Percentiles rank a stretch among this genome's conserved stretches.
Evolutionary conservation across 2,797 vertebrate genomes (phyloP).

Genomic region (Bufotes viridis): DNA sequence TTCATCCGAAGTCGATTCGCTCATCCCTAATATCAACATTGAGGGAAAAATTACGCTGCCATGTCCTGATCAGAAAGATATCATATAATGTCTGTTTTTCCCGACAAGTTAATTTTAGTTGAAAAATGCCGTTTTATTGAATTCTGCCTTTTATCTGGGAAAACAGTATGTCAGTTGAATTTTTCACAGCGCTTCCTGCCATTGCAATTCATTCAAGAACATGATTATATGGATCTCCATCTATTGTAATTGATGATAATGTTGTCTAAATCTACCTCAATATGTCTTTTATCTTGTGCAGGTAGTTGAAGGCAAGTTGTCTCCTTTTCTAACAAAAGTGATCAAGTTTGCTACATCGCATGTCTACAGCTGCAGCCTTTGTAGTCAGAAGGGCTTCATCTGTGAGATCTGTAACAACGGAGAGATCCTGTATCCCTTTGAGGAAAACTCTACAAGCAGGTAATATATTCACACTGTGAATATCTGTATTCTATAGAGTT

Average conservation of each 20-base stretch:
- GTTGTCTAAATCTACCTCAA: background rate
- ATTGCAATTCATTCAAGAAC: too few relatives aligned
- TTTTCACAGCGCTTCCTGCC: background rate
- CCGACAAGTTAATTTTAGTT: background rate
- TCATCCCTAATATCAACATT: too few relatives aligned
- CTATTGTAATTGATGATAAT: background rate
- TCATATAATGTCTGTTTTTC: background rate
- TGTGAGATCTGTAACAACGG: constrained; percentile 96
- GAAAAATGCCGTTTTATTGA: background rate
- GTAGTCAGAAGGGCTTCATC: constrained; percentile 98
- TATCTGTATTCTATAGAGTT: background rate
- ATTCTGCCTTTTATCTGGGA: background rate
- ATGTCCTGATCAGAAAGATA: too few relatives aligned
- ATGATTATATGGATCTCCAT: background rate
- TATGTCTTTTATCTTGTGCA: constrained; percentile 70
- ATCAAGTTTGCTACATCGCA: constrained; percentile 97
- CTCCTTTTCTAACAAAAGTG: constrained; percentile 94
- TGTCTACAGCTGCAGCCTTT: constrained; percentile 95
- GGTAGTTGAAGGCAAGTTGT: constrained; percentile 97
- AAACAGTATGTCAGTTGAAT: background rate
- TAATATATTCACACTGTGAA: constrained; percentile 67
- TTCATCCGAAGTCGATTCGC: too few relatives aligned
- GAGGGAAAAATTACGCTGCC: too few relatives aligned
- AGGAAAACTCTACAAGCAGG: constrained; percentile 94
- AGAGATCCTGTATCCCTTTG: constrained; percentile 97